Evolutionary conservation across 2,888 invertebrate genomes (phyloP), one percentile per base, ranked within the genome.

Genomic region (Bruchidius siliquastri): DNA sequence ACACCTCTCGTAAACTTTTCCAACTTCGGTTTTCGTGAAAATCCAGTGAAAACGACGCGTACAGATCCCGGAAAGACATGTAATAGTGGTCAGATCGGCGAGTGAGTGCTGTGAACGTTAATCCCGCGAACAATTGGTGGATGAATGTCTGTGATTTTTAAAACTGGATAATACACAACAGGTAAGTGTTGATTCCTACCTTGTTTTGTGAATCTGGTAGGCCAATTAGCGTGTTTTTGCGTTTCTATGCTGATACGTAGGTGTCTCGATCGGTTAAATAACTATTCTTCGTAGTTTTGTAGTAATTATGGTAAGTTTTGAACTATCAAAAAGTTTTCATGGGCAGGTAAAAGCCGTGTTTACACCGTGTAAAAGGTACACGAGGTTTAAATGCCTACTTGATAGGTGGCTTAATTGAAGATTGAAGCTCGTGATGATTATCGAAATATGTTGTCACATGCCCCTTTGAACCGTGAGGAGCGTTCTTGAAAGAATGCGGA

Each of bases 291-390:
- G 20, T 22, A 21, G 22, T 72, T 72, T 71, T 71, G 68, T 49
- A 74, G 74, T 74, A 75, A 79, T 80, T 81, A 76, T n/a, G 78
- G 77, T 77, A 81, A 82, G 79, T 82, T 82, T 78, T 71, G 75
- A 81, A 80, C 77, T 79, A 78, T 79, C 79, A 72, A 80, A 80
- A 81, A 82, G 80, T 80, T 81, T 72, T 74, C 69, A 76, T 77
- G 78, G 79, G 83, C 84, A 85, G 84, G 85, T 85, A 85, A 83
- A 84, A 85, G 85, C 81, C 84, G 76, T 81, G 81, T 83, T 85
- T 79, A 85, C 84, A 83, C 81, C 71, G 79, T 77, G 76, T 76
- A 79, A 83, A 79, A 78, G 78, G 78, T 81, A 81, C 81, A 80
- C 75, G 83, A 81, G 81, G 82, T 84, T 84, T 85, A 84, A 85